A percentile compares a stretch with the other conserved stretches of the same genome.
Conservation (phyloP, 2,113 vertebrate species). For the Amphilophus citrinellus region DNA sequence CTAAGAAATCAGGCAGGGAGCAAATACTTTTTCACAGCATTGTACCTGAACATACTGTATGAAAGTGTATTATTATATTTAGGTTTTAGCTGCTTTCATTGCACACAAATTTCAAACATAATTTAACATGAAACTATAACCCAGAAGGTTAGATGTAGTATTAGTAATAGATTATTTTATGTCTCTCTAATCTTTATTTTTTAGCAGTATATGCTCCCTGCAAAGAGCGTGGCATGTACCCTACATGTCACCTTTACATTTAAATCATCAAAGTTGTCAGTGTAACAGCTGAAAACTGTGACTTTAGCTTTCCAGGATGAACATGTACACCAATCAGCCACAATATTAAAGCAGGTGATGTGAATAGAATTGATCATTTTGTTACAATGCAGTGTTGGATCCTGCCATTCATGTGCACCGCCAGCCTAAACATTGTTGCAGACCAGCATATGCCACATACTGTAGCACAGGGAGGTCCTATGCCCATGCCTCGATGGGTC, state of each 20-base stretch:
- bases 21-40: background rate
- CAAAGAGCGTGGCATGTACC: background rate
- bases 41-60: background rate
- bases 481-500: too few species aligned
- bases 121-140: background rate
- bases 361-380: too few species aligned
- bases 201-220: background rate
- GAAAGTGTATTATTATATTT: background rate
- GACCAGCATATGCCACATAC: too few species aligned
- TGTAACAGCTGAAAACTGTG: background rate
- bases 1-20: background rate
- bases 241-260: background rate
- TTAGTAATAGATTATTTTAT: background rate
- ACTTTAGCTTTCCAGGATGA: too few species aligned
- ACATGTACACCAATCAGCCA: too few species aligned
- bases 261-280: background rate
- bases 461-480: too few species aligned
- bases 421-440: too few species aligned
- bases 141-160: background rate
- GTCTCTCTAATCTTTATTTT: background rate
- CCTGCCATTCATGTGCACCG: too few species aligned
- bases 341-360: too few species aligned
- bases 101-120: background rate
- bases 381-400: too few species aligned
- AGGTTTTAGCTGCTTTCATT: background rate